Conservation (phyloP, 2,797 vertebrate species). For the Pempheris klunzingeri region DNA sequence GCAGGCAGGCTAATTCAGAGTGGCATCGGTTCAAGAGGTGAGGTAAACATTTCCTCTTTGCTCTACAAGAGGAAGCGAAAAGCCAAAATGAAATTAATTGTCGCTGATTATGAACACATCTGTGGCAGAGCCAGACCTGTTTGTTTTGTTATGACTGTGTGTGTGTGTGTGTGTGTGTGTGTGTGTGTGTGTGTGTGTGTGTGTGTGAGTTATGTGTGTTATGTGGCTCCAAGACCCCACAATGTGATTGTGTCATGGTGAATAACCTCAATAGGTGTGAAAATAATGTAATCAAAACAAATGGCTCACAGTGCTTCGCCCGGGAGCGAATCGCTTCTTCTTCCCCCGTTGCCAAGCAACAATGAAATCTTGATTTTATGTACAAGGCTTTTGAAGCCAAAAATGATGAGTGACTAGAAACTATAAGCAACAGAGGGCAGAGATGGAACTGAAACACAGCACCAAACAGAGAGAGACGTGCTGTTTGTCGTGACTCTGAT, state of each 20-base stretch:
- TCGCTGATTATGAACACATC: neutral
- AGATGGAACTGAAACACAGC: conserved; percentile 18
- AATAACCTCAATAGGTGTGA: conserved; percentile 30
- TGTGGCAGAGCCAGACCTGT: neutral
- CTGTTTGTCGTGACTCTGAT: neutral
- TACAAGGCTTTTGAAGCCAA: conserved; percentile 52
- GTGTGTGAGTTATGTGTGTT: neutral
- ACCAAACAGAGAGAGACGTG: no score
- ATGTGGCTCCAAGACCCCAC: neutral
- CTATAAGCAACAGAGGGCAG: conserved; percentile 40
- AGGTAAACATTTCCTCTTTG: conserved; percentile 33
- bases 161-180: neutral
- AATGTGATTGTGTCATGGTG: conserved; percentile 22
- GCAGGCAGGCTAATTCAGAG: conserved; percentile 41
- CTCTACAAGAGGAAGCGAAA: conserved; percentile 39
- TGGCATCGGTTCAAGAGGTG: conserved; percentile 7
- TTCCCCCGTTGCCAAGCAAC: conserved; percentile 83
- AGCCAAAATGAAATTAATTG: conserved; percentile 7
- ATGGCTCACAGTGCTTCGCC: conserved; percentile 58
- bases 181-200: conserved; percentile 6
- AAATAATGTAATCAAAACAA: conserved; percentile 71
- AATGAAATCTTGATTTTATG: conserved; percentile 70
- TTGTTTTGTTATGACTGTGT: conserved; percentile 8
- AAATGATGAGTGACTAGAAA: conserved; percentile 48
- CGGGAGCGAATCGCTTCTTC: conserved; percentile 63